phyloP scores from a whole-genome alignment of 2,888 invertebrate genomes.

The Agrilus mali region DNA sequence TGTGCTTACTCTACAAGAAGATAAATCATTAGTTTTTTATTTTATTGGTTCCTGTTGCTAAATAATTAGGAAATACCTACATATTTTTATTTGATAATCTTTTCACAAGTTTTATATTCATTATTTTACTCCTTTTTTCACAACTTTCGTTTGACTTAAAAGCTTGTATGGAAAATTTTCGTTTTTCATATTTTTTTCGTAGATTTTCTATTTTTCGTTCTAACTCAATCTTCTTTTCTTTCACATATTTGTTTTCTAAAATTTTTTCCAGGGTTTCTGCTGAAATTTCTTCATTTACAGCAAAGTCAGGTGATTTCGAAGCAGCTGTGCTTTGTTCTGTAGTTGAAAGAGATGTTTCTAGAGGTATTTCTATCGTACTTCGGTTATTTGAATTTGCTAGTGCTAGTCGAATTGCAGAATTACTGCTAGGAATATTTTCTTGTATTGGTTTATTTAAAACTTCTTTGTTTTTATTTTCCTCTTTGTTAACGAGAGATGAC shows the following conservation, averaged over 20 bases:
- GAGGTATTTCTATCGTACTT: constrained; percentile 5
- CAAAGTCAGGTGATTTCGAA: constrained; percentile 23
- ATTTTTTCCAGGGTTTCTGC: constrained; percentile 72
- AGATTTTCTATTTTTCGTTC: constrained; percentile 79
- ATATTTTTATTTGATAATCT: constrained; percentile 66
- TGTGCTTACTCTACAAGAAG: constrained; percentile 23
- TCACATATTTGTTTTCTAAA: constrained; percentile 67
- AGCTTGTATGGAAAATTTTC: constrained; percentile 44
- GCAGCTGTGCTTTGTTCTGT: constrained; percentile 24
- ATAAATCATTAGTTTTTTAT: not conserved
- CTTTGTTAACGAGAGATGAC: no score
- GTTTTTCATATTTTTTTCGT: constrained; percentile 71
- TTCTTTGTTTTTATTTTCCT: constrained; percentile 15
- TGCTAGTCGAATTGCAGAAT: constrained; percentile 38
- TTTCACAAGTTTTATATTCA: constrained; percentile 62
- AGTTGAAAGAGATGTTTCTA: constrained; percentile 7
- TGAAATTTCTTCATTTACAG: constrained; percentile 42
- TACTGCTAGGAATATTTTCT: constrained; percentile 29
- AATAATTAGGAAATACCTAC: constrained; percentile 39
- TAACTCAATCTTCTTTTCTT: constrained; percentile 70
- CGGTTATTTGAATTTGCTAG: constrained; percentile 12
- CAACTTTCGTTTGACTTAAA: constrained; percentile 49
- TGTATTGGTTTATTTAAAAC: constrained; percentile 15
- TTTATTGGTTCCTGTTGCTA: no score
- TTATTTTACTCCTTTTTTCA: constrained; percentile 57